Base-by-base conservation (phyloP, 1,140 invertebrate species). In the Anastrepha ludens region DNA sequence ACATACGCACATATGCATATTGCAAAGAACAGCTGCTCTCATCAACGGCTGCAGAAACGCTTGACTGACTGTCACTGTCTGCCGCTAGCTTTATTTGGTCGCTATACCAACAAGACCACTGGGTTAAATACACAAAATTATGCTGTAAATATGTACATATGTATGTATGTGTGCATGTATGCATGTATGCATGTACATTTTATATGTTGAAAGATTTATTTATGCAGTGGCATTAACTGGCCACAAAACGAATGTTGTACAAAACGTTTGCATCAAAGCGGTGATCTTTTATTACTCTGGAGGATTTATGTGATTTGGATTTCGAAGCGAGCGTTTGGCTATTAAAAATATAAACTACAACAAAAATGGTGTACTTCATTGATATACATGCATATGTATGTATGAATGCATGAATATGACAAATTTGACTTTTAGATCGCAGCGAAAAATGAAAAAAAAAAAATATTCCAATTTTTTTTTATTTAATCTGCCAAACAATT, bases 161-260 rank as follows among this genome's bases (percentile, higher is more conserved):
- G 50, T 55, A 55, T 55, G 50, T 11, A 55, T 55, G 11, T 11
- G 11, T 11, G 11, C 50, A 55, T 55, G 11, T 55, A 2, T 55
- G 50, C 50, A 55, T 55, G 50, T 2, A 55, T 55, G 8, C 15
- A 17, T 7, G 41, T 5, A 8, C 5, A 47, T 74, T n/a, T n/a
- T 74, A 13, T 47, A 11, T 74, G 70, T n/a, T 44, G 70, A 74
- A 74, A 74, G 70, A 47, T 74, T 74, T n/a, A 74, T 74, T 74
- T 74, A 74, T 74, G 70, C 44, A 41, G 3, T 74, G 70, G 44
- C 70, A 74, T 50, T 47, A 50, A 17, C 39, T 1, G 5, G 44
- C 41, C 29, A 5, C 15, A 74, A 41, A 74, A 44, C 41, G 70
- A 74, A 39, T 74, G 41, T 17, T 41, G 11, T 50, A 50, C 44